These are phyloP conservation scores for Eretmocerus hayati DNA, from an alignment of 2,888 invertebrate species.

Conservation along the genomic window DNA sequence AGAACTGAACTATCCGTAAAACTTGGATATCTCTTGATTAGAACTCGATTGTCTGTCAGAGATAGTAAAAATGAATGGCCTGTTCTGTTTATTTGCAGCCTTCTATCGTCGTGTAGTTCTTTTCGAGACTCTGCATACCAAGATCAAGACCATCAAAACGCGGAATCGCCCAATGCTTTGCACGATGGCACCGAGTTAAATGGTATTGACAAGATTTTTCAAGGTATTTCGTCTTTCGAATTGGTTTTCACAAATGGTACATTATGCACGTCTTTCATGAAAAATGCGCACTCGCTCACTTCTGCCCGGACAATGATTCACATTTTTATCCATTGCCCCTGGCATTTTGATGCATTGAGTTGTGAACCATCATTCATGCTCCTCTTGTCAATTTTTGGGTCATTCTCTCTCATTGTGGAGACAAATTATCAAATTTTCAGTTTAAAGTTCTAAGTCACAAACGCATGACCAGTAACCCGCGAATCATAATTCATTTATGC, in stretches of 20 bases:
- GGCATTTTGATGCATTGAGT: too few relatives aligned
- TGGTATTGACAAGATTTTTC: constrained; percentile 52
- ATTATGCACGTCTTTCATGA: constrained; percentile 13
- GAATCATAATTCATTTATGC: too few relatives aligned
- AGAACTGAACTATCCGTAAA: too few relatives aligned
- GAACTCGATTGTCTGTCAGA: too few relatives aligned
- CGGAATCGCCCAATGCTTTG: constrained; percentile 47
- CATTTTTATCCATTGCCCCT: too few relatives aligned
- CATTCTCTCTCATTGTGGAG: constrained; percentile 30
- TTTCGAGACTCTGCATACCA: constrained; percentile 78
- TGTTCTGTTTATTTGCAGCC: constrained; percentile 49
- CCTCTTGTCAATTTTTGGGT: constrained; percentile 31
- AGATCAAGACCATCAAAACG: constrained; percentile 53
- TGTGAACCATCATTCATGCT: too few relatives aligned
- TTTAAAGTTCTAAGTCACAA: too few relatives aligned
- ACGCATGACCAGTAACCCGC: too few relatives aligned
- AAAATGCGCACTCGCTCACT: too few relatives aligned
- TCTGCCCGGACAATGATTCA: too few relatives aligned
- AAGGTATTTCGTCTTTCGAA: constrained; percentile 43
- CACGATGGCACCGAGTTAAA: constrained; percentile 54
- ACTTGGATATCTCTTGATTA: too few relatives aligned
- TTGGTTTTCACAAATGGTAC: constrained; percentile 8
- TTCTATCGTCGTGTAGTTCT: constrained; percentile 77
- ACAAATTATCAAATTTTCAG: too few relatives aligned
- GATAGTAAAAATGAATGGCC: constrained; percentile 9